phyloP scores from a whole-genome alignment of 2,113 vertebrate species.

The Archilochus colubris region DNA sequence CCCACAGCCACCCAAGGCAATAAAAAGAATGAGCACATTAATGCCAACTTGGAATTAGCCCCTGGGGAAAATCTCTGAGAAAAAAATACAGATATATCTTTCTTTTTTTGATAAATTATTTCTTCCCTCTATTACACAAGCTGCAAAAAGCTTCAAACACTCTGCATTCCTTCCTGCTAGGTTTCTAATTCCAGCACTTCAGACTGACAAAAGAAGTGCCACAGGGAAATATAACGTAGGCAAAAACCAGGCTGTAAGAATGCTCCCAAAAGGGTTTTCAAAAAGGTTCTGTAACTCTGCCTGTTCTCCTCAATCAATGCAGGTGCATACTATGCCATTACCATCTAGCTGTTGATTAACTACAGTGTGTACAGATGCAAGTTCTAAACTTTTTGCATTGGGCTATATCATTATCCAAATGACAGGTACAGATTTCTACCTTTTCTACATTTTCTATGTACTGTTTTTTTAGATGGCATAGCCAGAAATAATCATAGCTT shows the following conservation, averaged over 20 bases:
- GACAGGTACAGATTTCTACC: neutral
- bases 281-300: conserved; percentile 14
- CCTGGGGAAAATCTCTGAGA: neutral
- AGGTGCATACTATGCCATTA: neutral
- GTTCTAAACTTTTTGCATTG: neutral
- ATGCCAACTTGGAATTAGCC: neutral
- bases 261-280: conserved; percentile 29
- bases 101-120: neutral
- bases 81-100: neutral
- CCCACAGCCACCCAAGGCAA: neutral
- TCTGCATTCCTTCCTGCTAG: neutral
- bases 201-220: neutral
- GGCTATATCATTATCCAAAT: neutral
- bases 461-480: neutral
- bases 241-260: neutral
- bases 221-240: neutral
- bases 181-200: neutral
- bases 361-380: neutral
- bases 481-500: neutral
- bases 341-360: neutral
- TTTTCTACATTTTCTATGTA: neutral
- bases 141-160: neutral
- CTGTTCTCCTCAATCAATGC: neutral
- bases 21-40: neutral
- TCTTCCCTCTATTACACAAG: neutral